Conservation (phyloP, 64 coral and sea anemone genomes). For the Exaiptasia diaphana region DNA sequence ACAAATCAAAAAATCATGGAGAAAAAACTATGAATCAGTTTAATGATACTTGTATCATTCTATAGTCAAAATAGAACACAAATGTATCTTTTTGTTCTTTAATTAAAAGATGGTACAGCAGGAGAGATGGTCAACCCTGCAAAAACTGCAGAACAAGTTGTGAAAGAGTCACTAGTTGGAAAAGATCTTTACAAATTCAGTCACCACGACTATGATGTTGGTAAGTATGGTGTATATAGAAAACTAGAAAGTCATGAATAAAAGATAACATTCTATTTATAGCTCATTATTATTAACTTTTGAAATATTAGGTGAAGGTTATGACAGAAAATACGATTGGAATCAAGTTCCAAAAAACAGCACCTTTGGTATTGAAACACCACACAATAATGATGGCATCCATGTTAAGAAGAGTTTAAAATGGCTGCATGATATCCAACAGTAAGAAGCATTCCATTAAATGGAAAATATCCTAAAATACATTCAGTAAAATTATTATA, state of each 20-base stretch:
- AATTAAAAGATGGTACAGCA: slow-evolving; percentile 76
- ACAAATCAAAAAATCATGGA: too few relatives aligned
- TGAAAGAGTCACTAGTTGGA: slow-evolving; percentile 64
- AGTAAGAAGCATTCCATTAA: slow-evolving; percentile 45
- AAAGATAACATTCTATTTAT: not conserved
- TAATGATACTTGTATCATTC: too few relatives aligned
- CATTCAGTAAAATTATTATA: too few relatives aligned
- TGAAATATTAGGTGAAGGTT: slow-evolving; percentile 65
- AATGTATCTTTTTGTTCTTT: not conserved
- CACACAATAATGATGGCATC: slow-evolving; percentile 94
- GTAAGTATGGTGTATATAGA: slow-evolving; percentile 13
- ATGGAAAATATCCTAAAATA: not conserved
- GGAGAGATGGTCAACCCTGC: slow-evolving; percentile 90
- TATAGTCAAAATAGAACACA: not conserved
- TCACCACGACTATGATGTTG: slow-evolving; percentile 94
- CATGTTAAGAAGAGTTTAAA: slow-evolving; percentile 85
- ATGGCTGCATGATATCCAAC: slow-evolving; percentile 96
- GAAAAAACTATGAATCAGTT: too few relatives aligned
- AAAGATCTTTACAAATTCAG: slow-evolving; percentile 93
- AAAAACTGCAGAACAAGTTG: slow-evolving; percentile 71
- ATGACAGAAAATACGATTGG: slow-evolving; percentile 95
- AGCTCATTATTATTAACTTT: not conserved
- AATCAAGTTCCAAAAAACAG: slow-evolving; percentile 73
- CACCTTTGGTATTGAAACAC: slow-evolving; percentile 91
- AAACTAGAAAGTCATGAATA: not conserved